phyloP scores from a whole-genome alignment of 2,113 vertebrate species.

The Scalopus aquaticus region DNA sequence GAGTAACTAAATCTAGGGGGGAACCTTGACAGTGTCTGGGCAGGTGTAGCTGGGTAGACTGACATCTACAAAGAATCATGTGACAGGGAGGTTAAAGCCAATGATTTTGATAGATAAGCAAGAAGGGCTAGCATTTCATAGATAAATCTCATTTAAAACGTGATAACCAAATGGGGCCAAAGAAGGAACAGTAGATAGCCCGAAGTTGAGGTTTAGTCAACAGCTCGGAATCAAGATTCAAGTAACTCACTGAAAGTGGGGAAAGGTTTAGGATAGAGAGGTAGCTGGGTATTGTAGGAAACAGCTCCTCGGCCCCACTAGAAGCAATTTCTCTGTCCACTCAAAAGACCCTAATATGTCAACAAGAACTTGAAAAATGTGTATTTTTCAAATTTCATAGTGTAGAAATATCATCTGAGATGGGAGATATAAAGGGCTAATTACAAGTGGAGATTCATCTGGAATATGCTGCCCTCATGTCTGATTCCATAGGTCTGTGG shows the following conservation, averaged over 20 bases:
- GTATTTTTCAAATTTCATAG: background rate
- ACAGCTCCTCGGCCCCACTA: background rate
- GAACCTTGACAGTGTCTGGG: background rate
- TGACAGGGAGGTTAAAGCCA: background rate
- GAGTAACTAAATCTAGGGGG: background rate
- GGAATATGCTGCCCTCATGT: background rate
- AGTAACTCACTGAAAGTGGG: background rate
- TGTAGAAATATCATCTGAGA: background rate
- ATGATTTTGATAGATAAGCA: background rate
- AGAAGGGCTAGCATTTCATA: background rate
- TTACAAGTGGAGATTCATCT: background rate
- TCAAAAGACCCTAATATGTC: background rate
- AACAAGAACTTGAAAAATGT: background rate
- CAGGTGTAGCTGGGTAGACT: background rate
- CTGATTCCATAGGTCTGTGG: background rate
- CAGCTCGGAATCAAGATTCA: background rate
- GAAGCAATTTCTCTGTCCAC: background rate
- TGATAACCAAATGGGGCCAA: background rate
- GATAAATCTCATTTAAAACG: background rate
- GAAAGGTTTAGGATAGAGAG: background rate
- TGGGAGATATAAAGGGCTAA: background rate
- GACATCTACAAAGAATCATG: background rate
- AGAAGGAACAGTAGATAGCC: background rate
- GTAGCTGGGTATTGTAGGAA: background rate
- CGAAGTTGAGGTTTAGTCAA: background rate